Base-by-base conservation (phyloP, 2,888 invertebrate genomes). In the Campopleginae sp. region DNA sequence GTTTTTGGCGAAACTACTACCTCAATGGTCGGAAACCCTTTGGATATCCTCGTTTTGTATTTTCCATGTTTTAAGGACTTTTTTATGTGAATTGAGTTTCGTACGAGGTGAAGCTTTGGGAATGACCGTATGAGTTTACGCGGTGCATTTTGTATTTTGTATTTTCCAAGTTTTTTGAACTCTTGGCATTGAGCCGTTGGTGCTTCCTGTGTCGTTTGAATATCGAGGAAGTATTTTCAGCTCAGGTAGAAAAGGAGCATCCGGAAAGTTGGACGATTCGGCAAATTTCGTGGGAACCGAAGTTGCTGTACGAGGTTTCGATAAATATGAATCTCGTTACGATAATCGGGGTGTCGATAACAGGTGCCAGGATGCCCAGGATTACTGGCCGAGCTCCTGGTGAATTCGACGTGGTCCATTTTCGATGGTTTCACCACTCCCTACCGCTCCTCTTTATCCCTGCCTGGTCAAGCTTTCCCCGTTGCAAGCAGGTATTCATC, bases 291-390 rank as follows among this genome's bases (percentile, higher is more conserved):
- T 85, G 85, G 58, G 85, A 85, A 82, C 66, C 79, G 81, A 77
- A 76, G 51, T 79, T 66, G 51, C 75, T 66, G 38, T 38, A 48
- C 51, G 65, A 12, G 42, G 31, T 54, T 66, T 19, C 8, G 46
- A 33, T 23, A 31, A 48, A 46, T 51, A 31, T 17, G 27, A 38
- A 31, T 58, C 48, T 27, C 38, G 71, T 51, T 61, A 27, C 71
- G 54, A 82, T 82, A 85, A 85, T 85, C 82, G 58, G 44, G 51
- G 42, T 33, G 63, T 76, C 81, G 81, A 87, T 87, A 89, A 90
- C 90, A 92, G 91, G 92, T 92, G 90, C 90, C 92, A 87, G 92
- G 90, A 92, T 91, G 91, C 89, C 87, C 86, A 81, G 90, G 89
- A 91, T 91, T 91, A 90, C 86, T 78, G 71, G 44, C 42, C 58